Percentiles rank a stretch among this genome's conserved stretches.
Evolutionary conservation across 2,888 invertebrate genomes (phyloP).

Genomic region (Pseudanteris insignis): DNA sequence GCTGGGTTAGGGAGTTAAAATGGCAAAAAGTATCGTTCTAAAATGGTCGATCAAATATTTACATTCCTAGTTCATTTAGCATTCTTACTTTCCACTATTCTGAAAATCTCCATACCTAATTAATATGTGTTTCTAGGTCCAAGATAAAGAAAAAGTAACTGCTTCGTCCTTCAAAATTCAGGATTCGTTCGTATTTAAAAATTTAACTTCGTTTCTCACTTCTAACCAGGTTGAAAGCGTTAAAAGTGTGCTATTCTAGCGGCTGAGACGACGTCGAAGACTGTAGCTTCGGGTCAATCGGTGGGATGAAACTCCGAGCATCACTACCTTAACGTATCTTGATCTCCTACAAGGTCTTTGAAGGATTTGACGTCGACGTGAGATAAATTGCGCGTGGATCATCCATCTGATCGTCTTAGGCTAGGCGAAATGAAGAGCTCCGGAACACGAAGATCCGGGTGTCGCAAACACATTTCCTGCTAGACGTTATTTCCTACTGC

Average conservation of each 20-base stretch:
- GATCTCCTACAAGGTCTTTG: conserved; percentile 41
- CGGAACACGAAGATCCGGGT: conserved; percentile 35
- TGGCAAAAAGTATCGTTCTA: conserved; percentile 54
- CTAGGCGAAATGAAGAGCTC: conserved; percentile 33
- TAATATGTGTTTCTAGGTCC: too few relatives aligned
- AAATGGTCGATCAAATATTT: conserved; percentile 61
- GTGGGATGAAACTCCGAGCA: conserved; percentile 24
- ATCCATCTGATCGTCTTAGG: conserved; percentile 42
- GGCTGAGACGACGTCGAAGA: conserved; percentile 17
- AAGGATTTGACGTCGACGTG: conserved; percentile 44
- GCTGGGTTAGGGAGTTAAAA: conserved; percentile 38
- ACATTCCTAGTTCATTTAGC: conserved; percentile 59
- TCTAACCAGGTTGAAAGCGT: conserved; percentile 19
- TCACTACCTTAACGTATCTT: conserved; percentile 29
- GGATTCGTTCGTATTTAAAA: conserved; percentile 58
- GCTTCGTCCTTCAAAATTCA: conserved; percentile 56
- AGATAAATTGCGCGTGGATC: conserved; percentile 46
- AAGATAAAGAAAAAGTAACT: conserved; percentile 12
- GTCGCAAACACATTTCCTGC: conserved; percentile 40
- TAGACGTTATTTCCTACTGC: conserved; percentile 25
- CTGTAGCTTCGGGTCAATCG: conserved; percentile 35
- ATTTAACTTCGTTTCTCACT: conserved; percentile 50
- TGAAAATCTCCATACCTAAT: too few relatives aligned
- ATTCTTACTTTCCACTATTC: too few relatives aligned
- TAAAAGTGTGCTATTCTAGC: conserved; percentile 33